Percentiles rank a stretch among this genome's conserved stretches.
These are phyloP conservation scores for Drosophila bocki DNA, from an alignment of 1,140 invertebrate species.

Conservation along the genomic window DNA sequence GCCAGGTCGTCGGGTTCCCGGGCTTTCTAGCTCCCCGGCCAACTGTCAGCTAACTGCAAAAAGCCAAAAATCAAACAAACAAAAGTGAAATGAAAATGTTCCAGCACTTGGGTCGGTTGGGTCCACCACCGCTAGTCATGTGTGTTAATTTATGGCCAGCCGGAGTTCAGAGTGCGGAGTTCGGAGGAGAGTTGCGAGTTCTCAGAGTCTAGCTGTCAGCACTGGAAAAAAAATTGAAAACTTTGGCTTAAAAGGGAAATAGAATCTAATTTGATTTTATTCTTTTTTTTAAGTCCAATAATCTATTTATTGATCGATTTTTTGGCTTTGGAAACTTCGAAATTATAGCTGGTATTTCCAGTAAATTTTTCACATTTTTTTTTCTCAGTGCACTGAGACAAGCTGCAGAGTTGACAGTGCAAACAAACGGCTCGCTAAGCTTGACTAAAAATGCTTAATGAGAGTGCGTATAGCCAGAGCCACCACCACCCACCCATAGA, in stretches of 20 bases:
- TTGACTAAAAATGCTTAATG: constrained; percentile 81
- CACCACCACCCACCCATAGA: constrained; percentile 9
- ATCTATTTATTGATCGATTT: no score
- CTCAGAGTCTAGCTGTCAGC: constrained; percentile 4
- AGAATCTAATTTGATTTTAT: no score
- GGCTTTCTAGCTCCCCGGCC: no score
- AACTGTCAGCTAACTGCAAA: constrained; percentile 69
- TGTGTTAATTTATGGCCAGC: constrained; percentile 71
- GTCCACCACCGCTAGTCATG: constrained; percentile 34
- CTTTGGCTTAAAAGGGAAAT: no score
- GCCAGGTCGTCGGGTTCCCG: constrained; percentile 5
- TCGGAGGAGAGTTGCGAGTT: neutral
- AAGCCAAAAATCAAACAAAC: constrained; percentile 82
- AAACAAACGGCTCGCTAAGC: constrained; percentile 81
- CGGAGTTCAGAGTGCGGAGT: neutral
- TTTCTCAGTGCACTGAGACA: constrained; percentile 13
- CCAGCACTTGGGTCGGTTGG: constrained; percentile 8
- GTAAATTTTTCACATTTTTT: neutral
- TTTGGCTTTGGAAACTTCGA: no score
- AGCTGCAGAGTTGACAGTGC: constrained; percentile 67
- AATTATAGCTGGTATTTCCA: no score
- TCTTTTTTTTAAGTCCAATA: no score
- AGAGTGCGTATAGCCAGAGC: constrained; percentile 60
- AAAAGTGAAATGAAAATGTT: constrained; percentile 70
- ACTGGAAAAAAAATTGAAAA: neutral